Evolutionary conservation across 2,797 vertebrate genomes (phyloP), one percentile per base, ranked within the genome.

Genomic region (Hyperoplus immaculatus): DNA sequence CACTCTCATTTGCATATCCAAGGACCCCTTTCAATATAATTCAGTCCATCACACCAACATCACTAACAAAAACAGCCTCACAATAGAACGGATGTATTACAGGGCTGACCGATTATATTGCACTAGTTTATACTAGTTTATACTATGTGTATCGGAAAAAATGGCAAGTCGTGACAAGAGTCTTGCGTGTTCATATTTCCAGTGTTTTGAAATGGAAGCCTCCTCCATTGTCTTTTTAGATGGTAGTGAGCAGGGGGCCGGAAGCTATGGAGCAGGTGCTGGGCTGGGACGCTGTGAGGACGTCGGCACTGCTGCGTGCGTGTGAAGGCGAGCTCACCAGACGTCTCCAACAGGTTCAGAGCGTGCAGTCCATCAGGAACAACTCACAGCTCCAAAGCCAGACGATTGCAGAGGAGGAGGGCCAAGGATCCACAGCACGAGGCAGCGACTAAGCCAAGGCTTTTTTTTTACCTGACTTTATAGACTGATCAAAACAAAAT

Each of bases 311-410:
- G 90, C 74, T 95, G 62, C 86, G 92, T 81, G 91, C 92, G 83
- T 96, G 95, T 18, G 70, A 93, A 60, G 82, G 72, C 0, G 93
- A 96, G 88, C 92, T 96, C 84, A 82, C 47, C 54, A 51, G 55
- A 58, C 93, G 95, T 71, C 89, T 95, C 11, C 88, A 83, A 88
- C 90, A 92, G 87, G 81, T 94, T 73, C 93, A 93, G 87, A 87
- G 92, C 8, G 66, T 94, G 80, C 90, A 91, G 54, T 95, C 93
- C 21, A 91, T 96, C 83, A 92, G 88, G 55, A 81, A 75, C 82
- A 79, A 54, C 69, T 61, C 89, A 1, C 87, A 89, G 87, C 51
- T 4, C 38, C 76, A 67, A 50, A n/a, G 60, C 73, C 64, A 81
- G 41, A 73, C 55, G 15, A 75, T 39, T 0, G 4, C 8, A 29